Conservation (phyloP, 2,113 vertebrate species). For the Dicaeum eximium region DNA sequence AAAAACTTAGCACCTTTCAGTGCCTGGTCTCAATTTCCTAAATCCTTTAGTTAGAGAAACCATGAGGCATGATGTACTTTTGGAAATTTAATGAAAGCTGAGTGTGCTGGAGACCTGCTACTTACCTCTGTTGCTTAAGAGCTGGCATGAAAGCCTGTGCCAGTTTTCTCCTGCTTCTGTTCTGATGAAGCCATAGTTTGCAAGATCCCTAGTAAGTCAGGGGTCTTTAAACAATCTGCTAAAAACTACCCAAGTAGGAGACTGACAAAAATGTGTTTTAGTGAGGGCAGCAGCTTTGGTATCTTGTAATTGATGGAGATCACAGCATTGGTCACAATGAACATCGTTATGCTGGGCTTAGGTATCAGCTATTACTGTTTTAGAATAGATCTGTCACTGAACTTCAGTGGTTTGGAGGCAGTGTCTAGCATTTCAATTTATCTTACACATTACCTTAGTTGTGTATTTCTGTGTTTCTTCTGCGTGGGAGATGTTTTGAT, state of each 20-base stretch:
- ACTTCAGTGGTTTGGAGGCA: neutral
- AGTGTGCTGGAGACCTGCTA: neutral
- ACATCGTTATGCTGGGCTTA: fast-evolving
- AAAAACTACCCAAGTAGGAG: neutral
- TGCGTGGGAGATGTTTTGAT: neutral
- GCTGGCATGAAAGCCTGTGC: neutral
- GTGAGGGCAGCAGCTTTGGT: neutral
- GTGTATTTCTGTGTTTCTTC: neutral
- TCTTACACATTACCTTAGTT: neutral
- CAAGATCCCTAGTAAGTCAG: neutral
- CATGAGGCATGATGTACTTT: neutral
- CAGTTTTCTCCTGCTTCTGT: neutral
- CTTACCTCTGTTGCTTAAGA: neutral
- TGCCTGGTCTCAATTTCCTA: neutral
- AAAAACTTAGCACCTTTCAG: neutral
- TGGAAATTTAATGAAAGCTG: neutral
- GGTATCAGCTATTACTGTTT: neutral
- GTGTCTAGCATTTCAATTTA: neutral
- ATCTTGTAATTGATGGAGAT: neutral
- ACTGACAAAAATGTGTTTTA: neutral
- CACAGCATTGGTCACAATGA: neutral
- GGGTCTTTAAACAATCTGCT: neutral
- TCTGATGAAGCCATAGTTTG: neutral
- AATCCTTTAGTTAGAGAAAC: neutral
- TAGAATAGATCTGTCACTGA: neutral